Base-by-base conservation (phyloP, 2,888 invertebrate species). In the Aleiodes testaceus region DNA sequence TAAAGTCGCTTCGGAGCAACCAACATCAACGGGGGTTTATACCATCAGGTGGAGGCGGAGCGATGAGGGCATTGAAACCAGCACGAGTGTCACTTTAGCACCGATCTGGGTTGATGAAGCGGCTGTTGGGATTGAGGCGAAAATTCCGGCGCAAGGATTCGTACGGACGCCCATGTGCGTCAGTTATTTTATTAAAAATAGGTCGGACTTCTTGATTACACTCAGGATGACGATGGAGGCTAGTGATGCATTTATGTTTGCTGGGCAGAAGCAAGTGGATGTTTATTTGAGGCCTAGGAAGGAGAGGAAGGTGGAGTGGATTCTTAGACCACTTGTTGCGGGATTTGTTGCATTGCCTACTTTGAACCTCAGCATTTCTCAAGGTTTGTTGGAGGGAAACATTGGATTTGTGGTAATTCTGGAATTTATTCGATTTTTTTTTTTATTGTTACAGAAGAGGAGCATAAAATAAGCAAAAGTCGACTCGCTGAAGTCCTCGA, bases 221-320 rank as follows among this genome's bases (percentile, higher is more conserved):
- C 88, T 96, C 44, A 92, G 91, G 79, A 88, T 95, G 47, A 91
- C 90, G 66, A 93, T 96, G 88, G 95, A 96, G 79, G 92, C 93
- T 6, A 94, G 92, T 72, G 97, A 98, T 86, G 94, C 94, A 49
- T 98, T 98, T 86, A 97, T 98, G 94, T 97, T 96, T 88, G 93
- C 97, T 73, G 98, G 98, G 1, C 96, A 97, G 83, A 97, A 96
- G 88, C 95, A 97, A 90, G 77, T 88, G 44, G 87, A 87, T 69
- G 79, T 89, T 73, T 85, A 86, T 26, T 81, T 89, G 75, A 79
- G 93, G 61, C 93, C 94, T 0, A 89, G 90, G 73, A 91, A 90
- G 45, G 89, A 88, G 72, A 90, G 91, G 73, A 90, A 90, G 72
- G 84, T 94, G 45, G 90, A 91, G 78, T 96, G 95, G 89, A 95